Evolutionary conservation across 1,140 invertebrate genomes (phyloP).

Genomic region (Homalodisca vitripennis): DNA sequence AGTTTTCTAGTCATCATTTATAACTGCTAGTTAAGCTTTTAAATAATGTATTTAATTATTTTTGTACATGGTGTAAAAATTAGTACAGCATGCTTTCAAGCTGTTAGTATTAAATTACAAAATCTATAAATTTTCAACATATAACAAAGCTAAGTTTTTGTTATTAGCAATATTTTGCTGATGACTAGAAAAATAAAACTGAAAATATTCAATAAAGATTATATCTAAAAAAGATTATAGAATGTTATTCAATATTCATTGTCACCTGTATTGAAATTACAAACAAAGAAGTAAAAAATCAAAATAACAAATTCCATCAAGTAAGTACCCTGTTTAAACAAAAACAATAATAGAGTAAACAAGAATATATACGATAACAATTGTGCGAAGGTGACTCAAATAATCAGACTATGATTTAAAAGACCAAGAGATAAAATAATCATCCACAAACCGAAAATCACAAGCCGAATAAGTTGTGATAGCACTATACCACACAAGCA

Average conservation of each 20-base stretch:
- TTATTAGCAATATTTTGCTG: neutral
- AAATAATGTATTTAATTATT: too few species aligned
- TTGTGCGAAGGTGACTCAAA: slow-evolving; percentile 8
- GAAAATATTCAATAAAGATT: neutral
- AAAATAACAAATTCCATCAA: neutral
- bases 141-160: neutral
- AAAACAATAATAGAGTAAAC: neutral
- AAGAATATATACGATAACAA: neutral
- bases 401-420: neutral
- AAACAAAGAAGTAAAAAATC: neutral
- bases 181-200: neutral
- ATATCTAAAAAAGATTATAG: neutral
- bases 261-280: neutral
- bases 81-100: too few species aligned
- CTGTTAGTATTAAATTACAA: too few species aligned
- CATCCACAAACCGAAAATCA: slow-evolving; percentile 5
- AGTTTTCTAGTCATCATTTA: slow-evolving; percentile 8
- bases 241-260: neutral
- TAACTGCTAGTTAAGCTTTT: neutral
- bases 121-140: too few species aligned
- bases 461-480: neutral
- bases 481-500: neutral
- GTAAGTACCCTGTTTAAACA: neutral
- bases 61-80: too few species aligned
- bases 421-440: neutral